Evolutionary conservation across 2,113 vertebrate genomes (phyloP).

Genomic region (Ahaetulla prasina): DNA sequence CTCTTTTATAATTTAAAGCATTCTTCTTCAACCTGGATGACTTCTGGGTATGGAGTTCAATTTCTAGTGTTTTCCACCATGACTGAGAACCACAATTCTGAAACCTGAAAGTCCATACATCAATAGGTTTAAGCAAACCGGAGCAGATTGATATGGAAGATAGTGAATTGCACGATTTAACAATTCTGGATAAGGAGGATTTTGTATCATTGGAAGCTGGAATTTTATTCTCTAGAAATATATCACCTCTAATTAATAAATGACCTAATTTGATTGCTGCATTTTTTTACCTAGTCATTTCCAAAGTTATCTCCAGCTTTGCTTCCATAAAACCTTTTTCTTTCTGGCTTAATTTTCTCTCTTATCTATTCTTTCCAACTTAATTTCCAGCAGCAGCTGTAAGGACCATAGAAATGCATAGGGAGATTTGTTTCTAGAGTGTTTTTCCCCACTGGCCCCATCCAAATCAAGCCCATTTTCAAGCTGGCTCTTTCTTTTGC

Average conservation of each 20-base stretch:
- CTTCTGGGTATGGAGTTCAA: neutral
- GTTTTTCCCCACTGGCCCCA: neutral
- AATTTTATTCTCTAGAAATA: neutral
- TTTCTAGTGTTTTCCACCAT: neutral
- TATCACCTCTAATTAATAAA: neutral
- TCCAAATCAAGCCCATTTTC: neutral
- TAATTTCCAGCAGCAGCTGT: neutral
- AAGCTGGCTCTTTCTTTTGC: neutral
- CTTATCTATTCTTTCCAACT: neutral
- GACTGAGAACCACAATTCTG: neutral
- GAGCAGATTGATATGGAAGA: neutral
- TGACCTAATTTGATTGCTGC: neutral
- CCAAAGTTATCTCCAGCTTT: neutral
- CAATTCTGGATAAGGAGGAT: neutral
- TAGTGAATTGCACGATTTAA: neutral
- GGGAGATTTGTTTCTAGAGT: neutral
- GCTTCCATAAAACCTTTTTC: neutral
- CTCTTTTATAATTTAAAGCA: neutral
- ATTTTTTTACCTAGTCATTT: neutral
- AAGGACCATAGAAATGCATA: neutral
- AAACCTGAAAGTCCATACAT: neutral
- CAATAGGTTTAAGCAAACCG: neutral
- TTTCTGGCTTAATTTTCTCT: neutral
- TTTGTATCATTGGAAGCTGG: neutral
- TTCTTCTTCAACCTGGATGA: neutral